Evolutionary conservation across 1,140 invertebrate species (phyloP).

Genomic region (Asobara japonica): DNA sequence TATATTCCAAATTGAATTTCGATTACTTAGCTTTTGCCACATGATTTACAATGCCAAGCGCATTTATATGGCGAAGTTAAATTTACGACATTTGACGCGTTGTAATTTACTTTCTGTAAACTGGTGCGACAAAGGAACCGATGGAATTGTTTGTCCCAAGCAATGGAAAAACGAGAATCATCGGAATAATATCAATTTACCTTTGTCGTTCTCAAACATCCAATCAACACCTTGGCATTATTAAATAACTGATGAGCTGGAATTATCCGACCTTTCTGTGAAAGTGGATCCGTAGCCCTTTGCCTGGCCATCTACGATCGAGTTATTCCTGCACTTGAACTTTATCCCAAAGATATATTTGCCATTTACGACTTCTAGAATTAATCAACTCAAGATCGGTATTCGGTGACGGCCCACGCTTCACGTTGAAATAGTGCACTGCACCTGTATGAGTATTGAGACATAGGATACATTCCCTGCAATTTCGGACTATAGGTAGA

Average conservation of each 20-base stretch:
- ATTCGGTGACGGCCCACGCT: background rate
- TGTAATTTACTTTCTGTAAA: background rate
- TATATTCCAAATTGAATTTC: background rate
- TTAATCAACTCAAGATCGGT: background rate
- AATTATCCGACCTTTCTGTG: background rate
- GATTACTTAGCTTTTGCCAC: too few species aligned
- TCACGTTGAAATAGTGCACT: background rate
- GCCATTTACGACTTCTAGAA: background rate
- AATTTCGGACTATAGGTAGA: too few species aligned
- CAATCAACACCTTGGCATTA: background rate
- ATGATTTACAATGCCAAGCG: too few species aligned
- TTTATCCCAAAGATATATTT: too few species aligned
- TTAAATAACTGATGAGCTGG: background rate
- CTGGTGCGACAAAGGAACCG: background rate
- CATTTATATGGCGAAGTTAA: too few species aligned
- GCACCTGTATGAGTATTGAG: background rate
- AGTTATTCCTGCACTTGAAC: background rate
- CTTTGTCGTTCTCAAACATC: background rate
- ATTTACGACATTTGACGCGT: background rate
- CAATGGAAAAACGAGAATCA: background rate
- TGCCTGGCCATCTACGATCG: too few species aligned
- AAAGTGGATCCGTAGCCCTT: background rate
- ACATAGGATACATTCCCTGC: too few species aligned
- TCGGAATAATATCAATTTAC: background rate
- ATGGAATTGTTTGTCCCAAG: background rate